Evolutionary conservation across 1,140 invertebrate genomes (phyloP).

Genomic region (Eriocheir sinensis): DNA sequence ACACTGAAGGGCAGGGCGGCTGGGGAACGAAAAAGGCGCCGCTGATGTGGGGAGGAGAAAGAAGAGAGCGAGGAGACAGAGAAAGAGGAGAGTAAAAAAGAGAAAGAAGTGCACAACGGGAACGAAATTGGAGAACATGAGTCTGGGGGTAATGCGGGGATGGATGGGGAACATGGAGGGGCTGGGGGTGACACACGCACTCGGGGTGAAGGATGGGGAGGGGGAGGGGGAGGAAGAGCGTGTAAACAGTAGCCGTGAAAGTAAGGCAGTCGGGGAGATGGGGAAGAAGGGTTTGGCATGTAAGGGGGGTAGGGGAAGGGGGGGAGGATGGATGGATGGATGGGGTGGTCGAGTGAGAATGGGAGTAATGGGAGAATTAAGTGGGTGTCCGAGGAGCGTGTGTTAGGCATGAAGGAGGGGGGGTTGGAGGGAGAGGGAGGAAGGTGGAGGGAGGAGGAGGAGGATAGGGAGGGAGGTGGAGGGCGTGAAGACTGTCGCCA

Average conservation of each 20-base stretch:
- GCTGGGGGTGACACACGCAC: background rate
- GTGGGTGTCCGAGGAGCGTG: background rate
- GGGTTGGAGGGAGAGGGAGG: background rate
- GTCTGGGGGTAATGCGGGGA: background rate
- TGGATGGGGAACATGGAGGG: background rate
- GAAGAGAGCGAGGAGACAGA: background rate
- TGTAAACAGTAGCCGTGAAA: background rate
- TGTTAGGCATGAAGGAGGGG: background rate
- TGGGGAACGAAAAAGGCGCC: background rate
- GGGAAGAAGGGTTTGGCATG: background rate
- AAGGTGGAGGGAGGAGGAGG: background rate
- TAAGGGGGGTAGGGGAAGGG: background rate
- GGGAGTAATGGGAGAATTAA: background rate
- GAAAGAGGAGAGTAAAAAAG: too few relatives aligned
- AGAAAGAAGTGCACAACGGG: background rate
- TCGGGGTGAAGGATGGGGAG: background rate
- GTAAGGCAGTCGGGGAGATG: background rate
- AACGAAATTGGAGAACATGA: conserved; percentile 29
- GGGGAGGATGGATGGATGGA: background rate
- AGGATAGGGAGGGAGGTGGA: background rate
- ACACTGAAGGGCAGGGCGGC: background rate
- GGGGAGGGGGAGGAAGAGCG: background rate
- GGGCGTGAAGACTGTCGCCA: too few relatives aligned
- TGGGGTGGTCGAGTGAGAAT: background rate
- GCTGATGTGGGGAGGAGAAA: background rate